phyloP scores from a whole-genome alignment of 2,888 invertebrate species.

The Odontothrips loti region DNA sequence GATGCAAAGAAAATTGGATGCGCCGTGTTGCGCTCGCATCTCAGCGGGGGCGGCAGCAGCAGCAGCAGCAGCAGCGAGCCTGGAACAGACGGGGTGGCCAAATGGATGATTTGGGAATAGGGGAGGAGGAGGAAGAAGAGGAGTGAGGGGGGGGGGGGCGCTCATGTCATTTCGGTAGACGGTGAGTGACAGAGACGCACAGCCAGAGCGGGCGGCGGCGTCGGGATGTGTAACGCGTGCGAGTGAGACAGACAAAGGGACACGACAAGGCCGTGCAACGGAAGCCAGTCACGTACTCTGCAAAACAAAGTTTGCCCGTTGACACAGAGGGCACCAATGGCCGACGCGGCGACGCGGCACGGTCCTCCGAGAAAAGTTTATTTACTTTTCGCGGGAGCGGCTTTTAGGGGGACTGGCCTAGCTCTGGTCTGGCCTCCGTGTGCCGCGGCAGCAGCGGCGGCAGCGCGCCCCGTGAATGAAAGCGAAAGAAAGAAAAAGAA shows the following conservation, averaged over 20 bases:
- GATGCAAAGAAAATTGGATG: too few species aligned
- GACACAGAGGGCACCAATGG: not conserved
- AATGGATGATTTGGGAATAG: too few species aligned
- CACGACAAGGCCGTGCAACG: not conserved
- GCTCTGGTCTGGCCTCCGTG: too few species aligned
- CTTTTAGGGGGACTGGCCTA: not conserved
- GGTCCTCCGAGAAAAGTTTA: not conserved
- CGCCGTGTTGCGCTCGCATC: too few species aligned
- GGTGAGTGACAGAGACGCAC: not conserved
- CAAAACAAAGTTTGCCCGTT: constrained; percentile 9
- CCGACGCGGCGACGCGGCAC: not conserved
- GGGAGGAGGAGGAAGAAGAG: too few species aligned
- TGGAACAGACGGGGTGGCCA: too few species aligned
- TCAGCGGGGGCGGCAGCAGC: too few species aligned
- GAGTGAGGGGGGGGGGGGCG: not conserved
- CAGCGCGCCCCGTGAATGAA: not conserved
- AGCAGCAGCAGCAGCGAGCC: too few species aligned
- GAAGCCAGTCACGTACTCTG: constrained; percentile 21
- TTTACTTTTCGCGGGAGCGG: not conserved
- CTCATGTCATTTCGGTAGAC: not conserved
- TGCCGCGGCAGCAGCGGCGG: too few species aligned
- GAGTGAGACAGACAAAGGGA: not conserved
- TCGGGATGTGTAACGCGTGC: too few species aligned
- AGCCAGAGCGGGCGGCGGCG: too few species aligned
- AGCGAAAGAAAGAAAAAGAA: not conserved